Percentiles rank a stretch among this genome's conserved stretches.
Evolutionary conservation across 37 sponge, comb jelly and placozoan species (phyloP).

Genomic region (Oopsacas minuta): DNA sequence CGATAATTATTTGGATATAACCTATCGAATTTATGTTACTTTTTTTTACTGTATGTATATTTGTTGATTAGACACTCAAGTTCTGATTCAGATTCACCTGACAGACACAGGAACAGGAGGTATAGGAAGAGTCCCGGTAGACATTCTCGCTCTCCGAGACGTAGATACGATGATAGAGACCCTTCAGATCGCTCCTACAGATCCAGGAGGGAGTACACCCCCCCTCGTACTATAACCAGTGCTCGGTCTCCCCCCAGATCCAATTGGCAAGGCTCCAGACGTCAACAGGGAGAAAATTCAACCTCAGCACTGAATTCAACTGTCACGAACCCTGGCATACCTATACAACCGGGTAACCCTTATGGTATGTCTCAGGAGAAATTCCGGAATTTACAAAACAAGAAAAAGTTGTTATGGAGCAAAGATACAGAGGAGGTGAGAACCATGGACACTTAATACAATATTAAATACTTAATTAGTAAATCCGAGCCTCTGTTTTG

Average conservation of each 20-base stretch:
- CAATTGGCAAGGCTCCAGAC: not conserved
- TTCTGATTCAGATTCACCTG: not conserved
- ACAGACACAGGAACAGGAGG: not conserved
- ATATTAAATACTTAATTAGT: too few species aligned
- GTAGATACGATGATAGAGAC: not conserved
- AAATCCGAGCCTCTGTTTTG: not conserved
- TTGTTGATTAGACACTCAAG: not conserved
- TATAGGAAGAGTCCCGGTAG: not conserved
- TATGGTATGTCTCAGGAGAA: not conserved
- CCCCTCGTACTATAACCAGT: not conserved
- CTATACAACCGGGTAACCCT: not conserved
- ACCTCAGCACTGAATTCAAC: not conserved
- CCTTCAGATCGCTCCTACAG: not conserved
- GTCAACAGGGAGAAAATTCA: not conserved
- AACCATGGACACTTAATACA: not conserved
- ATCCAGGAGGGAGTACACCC: not conserved
- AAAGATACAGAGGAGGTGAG: slow-evolving; percentile 2
- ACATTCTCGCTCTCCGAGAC: not conserved
- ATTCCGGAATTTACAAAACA: not conserved
- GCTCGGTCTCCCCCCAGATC: not conserved
- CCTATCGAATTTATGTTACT: too few species aligned
- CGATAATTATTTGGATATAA: too few species aligned
- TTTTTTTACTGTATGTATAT: too few species aligned
- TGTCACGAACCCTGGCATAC: not conserved
- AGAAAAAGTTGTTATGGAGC: not conserved